Conservation (phyloP, 2,888 invertebrate genomes). For the Osmoderma eremita region DNA sequence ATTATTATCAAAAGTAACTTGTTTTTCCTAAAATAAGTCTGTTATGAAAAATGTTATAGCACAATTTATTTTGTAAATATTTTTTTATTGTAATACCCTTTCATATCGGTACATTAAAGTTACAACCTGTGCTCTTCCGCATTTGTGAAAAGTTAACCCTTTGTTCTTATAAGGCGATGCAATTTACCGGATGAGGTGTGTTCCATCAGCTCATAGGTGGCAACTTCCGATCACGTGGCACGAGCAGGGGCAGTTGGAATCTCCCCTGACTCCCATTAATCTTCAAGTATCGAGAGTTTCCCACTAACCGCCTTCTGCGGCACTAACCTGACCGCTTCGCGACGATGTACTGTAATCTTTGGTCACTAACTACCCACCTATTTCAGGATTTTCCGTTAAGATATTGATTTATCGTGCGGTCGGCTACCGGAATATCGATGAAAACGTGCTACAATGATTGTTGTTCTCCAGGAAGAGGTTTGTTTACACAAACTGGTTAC, state of each 20-base stretch:
- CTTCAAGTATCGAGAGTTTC: conserved; percentile 40
- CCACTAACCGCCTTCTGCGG: conserved; percentile 10
- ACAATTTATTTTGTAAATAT: no score
- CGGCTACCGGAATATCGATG: not conserved
- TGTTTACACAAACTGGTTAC: no score
- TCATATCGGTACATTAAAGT: no score
- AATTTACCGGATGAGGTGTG: conserved; percentile 10
- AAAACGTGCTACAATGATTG: not conserved
- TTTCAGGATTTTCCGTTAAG: conserved; percentile 21
- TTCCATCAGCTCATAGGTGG: conserved; percentile 32
- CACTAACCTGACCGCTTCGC: not conserved
- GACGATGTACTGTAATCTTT: conserved; percentile 39
- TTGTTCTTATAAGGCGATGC: conserved; percentile 2
- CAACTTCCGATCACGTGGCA: conserved; percentile 43
- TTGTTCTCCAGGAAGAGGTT: no score
- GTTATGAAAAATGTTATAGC: no score
- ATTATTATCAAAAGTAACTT: no score
- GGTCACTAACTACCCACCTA: conserved; percentile 29
- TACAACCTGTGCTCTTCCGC: no score
- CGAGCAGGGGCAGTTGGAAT: conserved; percentile 42
- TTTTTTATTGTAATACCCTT: no score
- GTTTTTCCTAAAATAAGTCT: no score
- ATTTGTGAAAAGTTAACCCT: no score
- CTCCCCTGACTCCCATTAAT: conserved; percentile 48
- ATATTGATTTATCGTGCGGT: conserved; percentile 23